Conservation (phyloP, 2,888 invertebrate species). For the Synergus laeviventris region DNA sequence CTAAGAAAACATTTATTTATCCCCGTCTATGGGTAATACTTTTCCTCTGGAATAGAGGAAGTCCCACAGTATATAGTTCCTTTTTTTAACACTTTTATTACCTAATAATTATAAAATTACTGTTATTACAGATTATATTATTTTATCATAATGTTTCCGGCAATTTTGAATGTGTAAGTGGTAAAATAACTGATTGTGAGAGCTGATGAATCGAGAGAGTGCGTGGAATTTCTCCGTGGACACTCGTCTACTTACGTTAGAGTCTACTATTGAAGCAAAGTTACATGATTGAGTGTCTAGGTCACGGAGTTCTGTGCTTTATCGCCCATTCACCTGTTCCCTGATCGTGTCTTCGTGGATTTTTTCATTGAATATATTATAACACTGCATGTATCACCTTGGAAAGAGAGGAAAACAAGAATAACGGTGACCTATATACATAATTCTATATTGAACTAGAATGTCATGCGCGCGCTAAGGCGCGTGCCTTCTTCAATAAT, state of each 20-base stretch:
- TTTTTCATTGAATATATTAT: background rate
- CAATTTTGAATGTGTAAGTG: too few relatives aligned
- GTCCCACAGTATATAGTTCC: too few relatives aligned
- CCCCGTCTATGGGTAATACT: too few relatives aligned
- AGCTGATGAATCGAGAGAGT: background rate
- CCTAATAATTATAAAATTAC: too few relatives aligned
- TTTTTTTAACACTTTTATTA: too few relatives aligned
- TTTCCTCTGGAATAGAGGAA: too few relatives aligned
- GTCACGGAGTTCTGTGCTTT: slow-evolving; percentile 15
- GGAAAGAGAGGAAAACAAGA: background rate
- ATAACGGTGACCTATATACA: slow-evolving; percentile 4
- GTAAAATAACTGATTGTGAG: background rate
- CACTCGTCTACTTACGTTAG: background rate
- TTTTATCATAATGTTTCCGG: too few relatives aligned
- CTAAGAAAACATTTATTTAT: too few relatives aligned
- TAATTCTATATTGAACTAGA: too few relatives aligned
- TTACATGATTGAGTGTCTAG: slow-evolving; percentile 20
- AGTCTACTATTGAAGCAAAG: background rate
- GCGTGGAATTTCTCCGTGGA: slow-evolving; percentile 7
- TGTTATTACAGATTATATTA: too few relatives aligned
- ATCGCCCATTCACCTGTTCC: slow-evolving; percentile 23
- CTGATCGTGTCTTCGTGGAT: background rate
- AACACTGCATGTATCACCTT: background rate
- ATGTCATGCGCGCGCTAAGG: too few relatives aligned
- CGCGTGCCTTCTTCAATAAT: too few relatives aligned